Conservation (phyloP, 2,113 vertebrate species). For the Chionodraco myersi region DNA sequence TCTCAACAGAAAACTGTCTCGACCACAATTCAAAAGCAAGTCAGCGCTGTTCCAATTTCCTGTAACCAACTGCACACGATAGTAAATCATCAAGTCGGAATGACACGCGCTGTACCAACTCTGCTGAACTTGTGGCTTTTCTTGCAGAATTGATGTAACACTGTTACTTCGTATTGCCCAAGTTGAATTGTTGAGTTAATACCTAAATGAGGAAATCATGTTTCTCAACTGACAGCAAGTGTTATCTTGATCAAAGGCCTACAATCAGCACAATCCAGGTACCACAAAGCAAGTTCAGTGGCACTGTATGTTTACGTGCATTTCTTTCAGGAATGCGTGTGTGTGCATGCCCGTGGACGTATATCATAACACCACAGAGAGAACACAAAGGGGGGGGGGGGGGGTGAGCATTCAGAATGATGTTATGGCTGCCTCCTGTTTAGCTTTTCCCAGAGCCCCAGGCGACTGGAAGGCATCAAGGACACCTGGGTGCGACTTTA, state of each 20-base stretch:
- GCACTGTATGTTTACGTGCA: slow-evolving; percentile 13
- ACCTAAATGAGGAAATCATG: slow-evolving; percentile 69
- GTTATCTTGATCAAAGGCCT: slow-evolving; percentile 66
- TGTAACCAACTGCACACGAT: slow-evolving; percentile 77
- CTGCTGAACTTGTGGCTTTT: slow-evolving; percentile 35
- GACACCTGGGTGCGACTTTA: slow-evolving; percentile 88
- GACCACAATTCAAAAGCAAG: slow-evolving; percentile 76
- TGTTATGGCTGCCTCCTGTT: slow-evolving; percentile 78
- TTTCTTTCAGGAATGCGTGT: slow-evolving; percentile 28
- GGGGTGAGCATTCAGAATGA: slow-evolving; percentile 52
- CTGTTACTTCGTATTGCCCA: slow-evolving; percentile 69
- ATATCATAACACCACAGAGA: slow-evolving; percentile 51
- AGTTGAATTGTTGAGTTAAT: slow-evolving; percentile 54
- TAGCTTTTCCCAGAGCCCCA: slow-evolving; percentile 77
- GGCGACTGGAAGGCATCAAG: slow-evolving; percentile 84
- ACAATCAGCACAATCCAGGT: slow-evolving; percentile 48
- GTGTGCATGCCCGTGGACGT: slow-evolving; percentile 62
- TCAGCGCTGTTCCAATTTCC: slow-evolving; percentile 79
- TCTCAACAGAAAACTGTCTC: slow-evolving; percentile 77
- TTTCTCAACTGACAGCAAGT: slow-evolving; percentile 74
- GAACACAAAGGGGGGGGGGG: slow-evolving; percentile 36
- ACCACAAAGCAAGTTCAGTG: slow-evolving; percentile 34
- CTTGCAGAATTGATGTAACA: slow-evolving; percentile 70
- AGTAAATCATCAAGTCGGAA: slow-evolving; percentile 76
- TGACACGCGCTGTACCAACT: slow-evolving; percentile 43